A percentile compares a stretch with the other conserved stretches of the same genome.
Evolutionary conservation across 2,888 invertebrate genomes (phyloP).

Genomic region (Callimorpha dominula): DNA sequence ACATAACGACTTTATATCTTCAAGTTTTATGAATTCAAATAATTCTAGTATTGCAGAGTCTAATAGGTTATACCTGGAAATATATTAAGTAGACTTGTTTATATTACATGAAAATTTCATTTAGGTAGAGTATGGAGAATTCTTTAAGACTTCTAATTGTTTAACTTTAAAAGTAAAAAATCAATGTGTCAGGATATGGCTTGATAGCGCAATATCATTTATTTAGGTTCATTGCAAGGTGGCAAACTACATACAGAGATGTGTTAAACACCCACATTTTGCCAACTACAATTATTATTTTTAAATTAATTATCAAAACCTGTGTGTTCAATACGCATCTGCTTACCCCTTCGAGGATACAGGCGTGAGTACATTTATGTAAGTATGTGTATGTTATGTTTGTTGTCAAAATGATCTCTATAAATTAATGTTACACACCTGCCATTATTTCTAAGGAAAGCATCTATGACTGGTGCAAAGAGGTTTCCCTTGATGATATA

Average conservation of each 20-base stretch:
- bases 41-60: constrained; percentile 99
- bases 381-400: neutral
- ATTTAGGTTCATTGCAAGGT: too few species aligned
- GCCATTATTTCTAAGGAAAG: constrained; percentile 98
- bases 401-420: neutral
- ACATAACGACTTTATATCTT: constrained; percentile 96
- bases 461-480: constrained; percentile 98
- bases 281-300: too few species aligned
- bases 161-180: too few species aligned
- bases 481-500: constrained; percentile 98
- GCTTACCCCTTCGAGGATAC: neutral
- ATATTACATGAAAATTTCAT: neutral
- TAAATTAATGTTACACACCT: constrained; percentile 81
- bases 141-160: neutral
- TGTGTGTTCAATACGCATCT: too few species aligned
- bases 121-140: neutral
- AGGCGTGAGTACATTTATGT: too few species aligned
- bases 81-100: neutral
- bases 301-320: too few species aligned
- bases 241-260: too few species aligned
- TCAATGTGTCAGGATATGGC: too few species aligned
- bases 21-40: constrained; percentile 99
- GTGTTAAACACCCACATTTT: too few species aligned
- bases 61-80: constrained; percentile 95
- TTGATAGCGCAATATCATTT: too few species aligned